phyloP scores from a whole-genome alignment of 2,797 vertebrate species.

The Emydoidea blandingii region DNA sequence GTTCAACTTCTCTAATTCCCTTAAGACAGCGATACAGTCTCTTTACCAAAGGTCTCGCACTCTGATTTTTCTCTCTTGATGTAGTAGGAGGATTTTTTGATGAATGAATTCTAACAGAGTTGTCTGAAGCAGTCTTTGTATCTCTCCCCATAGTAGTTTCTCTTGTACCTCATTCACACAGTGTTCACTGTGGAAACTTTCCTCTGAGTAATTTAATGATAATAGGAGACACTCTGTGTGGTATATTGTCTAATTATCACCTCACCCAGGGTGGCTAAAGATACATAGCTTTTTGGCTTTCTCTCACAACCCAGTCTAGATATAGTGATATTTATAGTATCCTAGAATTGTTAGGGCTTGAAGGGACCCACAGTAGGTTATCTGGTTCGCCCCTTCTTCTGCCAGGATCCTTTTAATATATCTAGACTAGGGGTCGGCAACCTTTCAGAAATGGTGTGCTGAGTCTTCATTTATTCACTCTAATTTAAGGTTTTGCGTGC shows the following conservation, averaged over 20 bases:
- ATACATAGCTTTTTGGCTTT: neutral
- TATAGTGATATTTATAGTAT: neutral
- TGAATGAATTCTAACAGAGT: neutral
- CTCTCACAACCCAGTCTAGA: neutral
- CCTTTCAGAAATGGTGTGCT: no score
- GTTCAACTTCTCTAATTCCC: neutral
- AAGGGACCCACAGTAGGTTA: neutral
- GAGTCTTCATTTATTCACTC: no score
- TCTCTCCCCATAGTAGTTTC: neutral
- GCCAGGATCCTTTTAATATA: neutral
- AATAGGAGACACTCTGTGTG: neutral
- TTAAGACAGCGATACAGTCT: fast-evolving
- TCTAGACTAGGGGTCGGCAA: neutral
- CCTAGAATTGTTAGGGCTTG: neutral
- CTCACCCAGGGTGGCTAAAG: neutral
- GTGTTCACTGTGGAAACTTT: fast-evolving
- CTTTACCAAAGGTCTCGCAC: neutral
- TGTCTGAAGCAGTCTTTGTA: neutral
- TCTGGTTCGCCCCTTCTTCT: neutral
- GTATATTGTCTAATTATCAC: slow-evolving; percentile 7
- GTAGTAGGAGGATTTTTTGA: neutral
- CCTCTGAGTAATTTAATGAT: neutral
- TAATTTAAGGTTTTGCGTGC: no score
- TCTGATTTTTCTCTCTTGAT: fast-evolving
- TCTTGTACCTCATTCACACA: neutral